Evolutionary conservation across 1,140 invertebrate genomes (phyloP).

Genomic region (Andrena cerasifolii): DNA sequence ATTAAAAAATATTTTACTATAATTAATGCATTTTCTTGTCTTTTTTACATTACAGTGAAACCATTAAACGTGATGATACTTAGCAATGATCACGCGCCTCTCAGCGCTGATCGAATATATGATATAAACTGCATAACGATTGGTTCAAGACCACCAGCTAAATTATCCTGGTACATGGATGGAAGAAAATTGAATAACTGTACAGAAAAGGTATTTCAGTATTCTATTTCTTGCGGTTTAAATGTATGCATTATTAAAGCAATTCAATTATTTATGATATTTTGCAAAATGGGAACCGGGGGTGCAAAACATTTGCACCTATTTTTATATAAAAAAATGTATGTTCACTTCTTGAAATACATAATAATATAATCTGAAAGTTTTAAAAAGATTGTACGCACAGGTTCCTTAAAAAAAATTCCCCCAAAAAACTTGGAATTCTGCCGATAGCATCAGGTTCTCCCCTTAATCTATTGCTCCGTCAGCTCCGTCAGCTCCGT

Average conservation of each 20-base stretch:
- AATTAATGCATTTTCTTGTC: background rate
- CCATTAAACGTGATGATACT: conserved; percentile 90
- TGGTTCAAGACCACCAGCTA: conserved; percentile 91
- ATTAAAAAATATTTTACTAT: no score
- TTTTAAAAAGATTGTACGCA: no score
- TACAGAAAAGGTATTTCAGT: conserved; percentile 83
- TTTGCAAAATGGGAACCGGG: no score
- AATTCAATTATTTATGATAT: background rate
- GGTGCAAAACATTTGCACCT: no score
- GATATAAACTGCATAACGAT: conserved; percentile 90
- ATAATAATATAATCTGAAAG: no score
- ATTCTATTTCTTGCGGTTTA: background rate
- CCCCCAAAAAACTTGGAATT: no score
- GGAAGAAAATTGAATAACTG: conserved; percentile 85
- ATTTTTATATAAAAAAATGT: no score
- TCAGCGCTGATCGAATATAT: conserved; percentile 90
- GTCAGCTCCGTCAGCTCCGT: no score
- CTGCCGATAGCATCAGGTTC: no score
- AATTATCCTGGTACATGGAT: conserved; percentile 91
- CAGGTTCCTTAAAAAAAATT: no score
- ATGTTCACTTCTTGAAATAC: no score
- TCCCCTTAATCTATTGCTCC: no score
- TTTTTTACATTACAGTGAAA: conserved; percentile 84
- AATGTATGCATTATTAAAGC: background rate
- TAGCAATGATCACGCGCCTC: conserved; percentile 87